Evolutionary conservation across 2,113 vertebrate genomes (phyloP).

Genomic region (Reinhardtius hippoglossoides): DNA sequence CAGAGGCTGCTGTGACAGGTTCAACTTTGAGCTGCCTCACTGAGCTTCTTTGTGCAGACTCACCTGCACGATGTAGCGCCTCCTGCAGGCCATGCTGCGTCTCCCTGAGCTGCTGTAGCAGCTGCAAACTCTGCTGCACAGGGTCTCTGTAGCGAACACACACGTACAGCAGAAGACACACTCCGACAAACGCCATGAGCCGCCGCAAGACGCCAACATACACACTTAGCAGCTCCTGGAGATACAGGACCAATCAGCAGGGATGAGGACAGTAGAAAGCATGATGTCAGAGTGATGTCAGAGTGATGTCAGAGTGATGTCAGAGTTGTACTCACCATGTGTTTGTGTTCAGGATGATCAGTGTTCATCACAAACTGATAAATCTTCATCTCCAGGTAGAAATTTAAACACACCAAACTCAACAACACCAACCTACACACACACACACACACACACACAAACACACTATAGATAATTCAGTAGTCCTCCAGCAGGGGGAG

Average conservation of each 20-base stretch:
- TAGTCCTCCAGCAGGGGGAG: neutral
- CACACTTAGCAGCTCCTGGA: constrained; percentile 56
- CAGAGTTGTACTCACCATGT: constrained; percentile 74
- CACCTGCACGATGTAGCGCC: constrained; percentile 67
- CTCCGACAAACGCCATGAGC: constrained; percentile 26
- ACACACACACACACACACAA: constrained; percentile 23
- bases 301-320: neutral
- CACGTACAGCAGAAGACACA: constrained; percentile 57
- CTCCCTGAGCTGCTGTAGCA: constrained; percentile 68
- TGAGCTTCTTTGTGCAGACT: neutral
- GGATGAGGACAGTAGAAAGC: neutral
- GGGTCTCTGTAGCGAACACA: constrained; percentile 66
- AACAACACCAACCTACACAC: constrained; percentile 77
- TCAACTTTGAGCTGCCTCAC: neutral
- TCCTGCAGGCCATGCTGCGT: constrained; percentile 65
- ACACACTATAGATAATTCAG: no score
- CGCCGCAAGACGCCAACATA: constrained; percentile 54
- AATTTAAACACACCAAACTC: constrained; percentile 78
- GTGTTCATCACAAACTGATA: constrained; percentile 74
- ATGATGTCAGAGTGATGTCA: neutral
- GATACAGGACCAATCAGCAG: neutral
- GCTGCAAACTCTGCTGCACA: constrained; percentile 65
- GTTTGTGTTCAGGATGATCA: constrained; percentile 70
- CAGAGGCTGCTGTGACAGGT: neutral
- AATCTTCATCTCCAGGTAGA: constrained; percentile 83